Percentiles rank a stretch among this genome's conserved stretches.
Evolutionary conservation across 2,888 invertebrate species (phyloP).

Genomic region (Zygogramma bicolorata): DNA sequence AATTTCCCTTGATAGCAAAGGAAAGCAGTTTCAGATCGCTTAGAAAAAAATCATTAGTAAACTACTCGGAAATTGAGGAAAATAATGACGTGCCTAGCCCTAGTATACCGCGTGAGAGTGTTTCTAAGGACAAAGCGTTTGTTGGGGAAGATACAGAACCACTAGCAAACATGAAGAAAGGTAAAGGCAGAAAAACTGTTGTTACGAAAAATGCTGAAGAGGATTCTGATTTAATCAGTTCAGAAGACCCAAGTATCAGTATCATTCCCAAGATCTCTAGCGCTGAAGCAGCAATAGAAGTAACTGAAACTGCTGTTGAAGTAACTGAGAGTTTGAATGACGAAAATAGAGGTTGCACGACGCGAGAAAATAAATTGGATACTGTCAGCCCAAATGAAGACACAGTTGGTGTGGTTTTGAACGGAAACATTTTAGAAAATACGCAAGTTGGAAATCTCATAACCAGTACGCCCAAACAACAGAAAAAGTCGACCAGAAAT

Average conservation of each 20-base stretch:
- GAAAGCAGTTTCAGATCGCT: conserved; percentile 13
- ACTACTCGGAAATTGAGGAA: conserved; percentile 30
- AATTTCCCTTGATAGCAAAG: neutral
- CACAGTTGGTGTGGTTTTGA: neutral
- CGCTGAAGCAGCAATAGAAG: neutral
- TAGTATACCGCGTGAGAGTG: neutral
- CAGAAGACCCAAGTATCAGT: neutral
- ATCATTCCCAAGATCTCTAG: neutral
- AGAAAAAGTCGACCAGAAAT: conserved; percentile 12
- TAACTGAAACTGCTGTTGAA: neutral
- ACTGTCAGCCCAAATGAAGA: neutral
- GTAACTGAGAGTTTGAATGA: neutral
- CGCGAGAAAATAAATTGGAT: neutral
- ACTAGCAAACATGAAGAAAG: neutral
- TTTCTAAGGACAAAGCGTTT: neutral
- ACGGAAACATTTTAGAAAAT: neutral
- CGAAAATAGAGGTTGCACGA: neutral
- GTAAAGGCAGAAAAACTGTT: neutral
- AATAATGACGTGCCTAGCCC: neutral
- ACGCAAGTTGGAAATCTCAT: neutral
- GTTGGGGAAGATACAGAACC: neutral
- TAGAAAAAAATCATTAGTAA: conserved; percentile 24
- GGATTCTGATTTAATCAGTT: neutral
- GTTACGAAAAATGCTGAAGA: neutral
- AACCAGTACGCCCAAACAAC: neutral